These are phyloP conservation scores for Charadrius vociferus DNA, from an alignment of 2,113 vertebrate species.

Conservation along the genomic window DNA sequence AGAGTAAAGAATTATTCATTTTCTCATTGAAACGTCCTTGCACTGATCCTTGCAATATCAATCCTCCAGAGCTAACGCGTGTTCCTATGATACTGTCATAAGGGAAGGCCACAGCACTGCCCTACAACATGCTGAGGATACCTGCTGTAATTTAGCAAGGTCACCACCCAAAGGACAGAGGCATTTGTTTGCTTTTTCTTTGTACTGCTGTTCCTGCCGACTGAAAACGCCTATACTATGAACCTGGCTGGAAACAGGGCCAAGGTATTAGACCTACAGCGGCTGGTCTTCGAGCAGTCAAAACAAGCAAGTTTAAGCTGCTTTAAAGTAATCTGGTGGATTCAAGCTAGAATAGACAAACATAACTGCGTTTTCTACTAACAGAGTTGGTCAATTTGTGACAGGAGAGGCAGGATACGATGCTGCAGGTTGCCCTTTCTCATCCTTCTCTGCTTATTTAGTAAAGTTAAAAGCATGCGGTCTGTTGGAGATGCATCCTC, in stretches of 20 bases:
- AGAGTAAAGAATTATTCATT: neutral
- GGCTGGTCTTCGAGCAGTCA: neutral
- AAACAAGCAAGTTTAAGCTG: neutral
- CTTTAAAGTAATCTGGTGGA: neutral
- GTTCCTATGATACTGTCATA: neutral
- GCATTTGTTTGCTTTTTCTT: neutral
- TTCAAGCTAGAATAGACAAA: neutral
- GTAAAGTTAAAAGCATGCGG: neutral
- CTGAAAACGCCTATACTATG: neutral
- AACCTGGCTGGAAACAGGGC: neutral
- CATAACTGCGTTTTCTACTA: rapidly evolving
- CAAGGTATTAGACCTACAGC: neutral
- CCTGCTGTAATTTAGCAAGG: neutral
- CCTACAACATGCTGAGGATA: neutral
- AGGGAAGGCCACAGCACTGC: neutral
- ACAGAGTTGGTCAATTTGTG: neutral
- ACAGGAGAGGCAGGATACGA: neutral
- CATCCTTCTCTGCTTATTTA: neutral
- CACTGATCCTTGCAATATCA: neutral
- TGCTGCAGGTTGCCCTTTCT: neutral
- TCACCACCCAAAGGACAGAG: neutral
- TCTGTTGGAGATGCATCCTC: neutral
- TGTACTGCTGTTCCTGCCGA: neutral
- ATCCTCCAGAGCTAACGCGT: neutral
- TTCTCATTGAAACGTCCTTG: constrained; percentile 43